phyloP scores from a whole-genome alignment of 2,888 invertebrate genomes.

The Megalurothrips usitatus region DNA sequence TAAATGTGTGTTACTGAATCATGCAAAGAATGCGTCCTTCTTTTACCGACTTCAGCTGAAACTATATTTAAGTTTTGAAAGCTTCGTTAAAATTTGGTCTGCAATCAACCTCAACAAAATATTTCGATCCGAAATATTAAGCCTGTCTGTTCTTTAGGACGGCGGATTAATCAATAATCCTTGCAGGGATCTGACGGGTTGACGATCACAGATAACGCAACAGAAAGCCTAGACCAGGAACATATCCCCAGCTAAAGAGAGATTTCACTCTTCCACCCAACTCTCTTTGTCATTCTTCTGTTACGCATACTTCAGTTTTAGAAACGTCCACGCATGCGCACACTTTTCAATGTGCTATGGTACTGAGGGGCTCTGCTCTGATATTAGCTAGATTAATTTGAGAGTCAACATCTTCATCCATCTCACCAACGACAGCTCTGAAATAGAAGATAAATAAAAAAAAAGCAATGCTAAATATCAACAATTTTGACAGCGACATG shows the following conservation, averaged over 20 bases:
- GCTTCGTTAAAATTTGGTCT: background rate
- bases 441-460: slow-evolving; percentile 40
- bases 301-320: too few species aligned
- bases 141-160: too few species aligned
- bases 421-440: slow-evolving; percentile 74
- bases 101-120: background rate
- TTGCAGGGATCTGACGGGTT: too few species aligned
- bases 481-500: background rate
- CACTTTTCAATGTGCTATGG: slow-evolving; percentile 64
- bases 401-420: slow-evolving; percentile 79
- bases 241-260: too few species aligned
- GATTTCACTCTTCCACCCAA: too few species aligned
- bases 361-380: slow-evolving; percentile 76
- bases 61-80: background rate
- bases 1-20: background rate
- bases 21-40: too few species aligned
- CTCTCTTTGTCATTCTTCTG: too few species aligned
- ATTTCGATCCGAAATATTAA: background rate
- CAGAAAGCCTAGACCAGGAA: too few species aligned
- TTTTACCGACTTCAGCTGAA: background rate
- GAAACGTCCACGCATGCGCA: too few species aligned
- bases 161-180: too few species aligned
- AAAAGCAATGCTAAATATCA: background rate
- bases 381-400: slow-evolving; percentile 73
- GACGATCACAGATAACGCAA: too few species aligned